Evolutionary conservation across 2,797 vertebrate species (phyloP), one percentile per base, ranked within the genome.

Genomic region (Melanotaenia nigrans): DNA sequence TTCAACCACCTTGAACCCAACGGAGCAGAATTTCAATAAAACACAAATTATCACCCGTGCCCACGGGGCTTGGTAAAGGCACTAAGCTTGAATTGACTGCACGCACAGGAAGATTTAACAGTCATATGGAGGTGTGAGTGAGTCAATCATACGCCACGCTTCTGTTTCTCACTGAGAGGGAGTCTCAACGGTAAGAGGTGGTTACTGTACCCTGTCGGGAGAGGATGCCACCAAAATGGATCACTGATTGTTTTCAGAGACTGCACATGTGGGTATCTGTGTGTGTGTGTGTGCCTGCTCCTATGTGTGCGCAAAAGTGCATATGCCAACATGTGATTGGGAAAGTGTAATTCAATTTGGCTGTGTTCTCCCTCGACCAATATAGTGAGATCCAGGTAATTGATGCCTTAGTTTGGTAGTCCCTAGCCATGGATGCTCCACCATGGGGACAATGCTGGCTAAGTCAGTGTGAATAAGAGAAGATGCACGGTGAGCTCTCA

Each of bases 1-100:
- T 93, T 91, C 89, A 89, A 77, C 86, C 87, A 93, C 93, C 90
- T 94, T 91, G 90, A 93, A 93, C 91, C 78, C 85, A 77, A 82
- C 78, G 79, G 85, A 91, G 92, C 87, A 65, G 88, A 78, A 92
- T 92, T 92, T 92, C 92, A 94, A 94, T 92, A 92, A 93, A 92
- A 93, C 89, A 88, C 85, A 89, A 91, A 94, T 94, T 90, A 93
- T 92, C 87, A 62, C 85, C 71, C 22, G 10, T 47, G 57, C 90
- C 89, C 85, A 79, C 73, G 76, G 87, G 89, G 86, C 81, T 75
- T 25, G 54, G 79, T 67, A 66, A 83, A 85, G 69, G 81, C 82
- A 64, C 77, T 78, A 75, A 86, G 83, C 71, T 72, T 53, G 87
- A 85, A 91, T 78, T 65, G 84, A 86, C 89, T 86, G 88, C 66